Evolutionary conservation across 2,113 vertebrate species (phyloP).

Genomic region (Syngnathus floridae): DNA sequence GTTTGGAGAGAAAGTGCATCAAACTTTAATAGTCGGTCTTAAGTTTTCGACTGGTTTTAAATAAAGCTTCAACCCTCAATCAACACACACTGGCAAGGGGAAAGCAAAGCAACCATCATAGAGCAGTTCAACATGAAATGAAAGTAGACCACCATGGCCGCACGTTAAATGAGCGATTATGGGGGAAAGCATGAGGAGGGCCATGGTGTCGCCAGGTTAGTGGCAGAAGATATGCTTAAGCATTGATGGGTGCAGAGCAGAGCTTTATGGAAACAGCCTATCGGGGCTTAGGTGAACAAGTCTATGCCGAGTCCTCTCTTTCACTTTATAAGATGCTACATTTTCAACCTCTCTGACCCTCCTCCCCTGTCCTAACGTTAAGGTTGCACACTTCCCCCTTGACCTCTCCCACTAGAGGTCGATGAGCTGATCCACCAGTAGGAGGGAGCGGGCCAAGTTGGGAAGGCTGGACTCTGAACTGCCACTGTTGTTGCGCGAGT

Average conservation of each 20-base stretch:
- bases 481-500: slow-evolving; percentile 99
- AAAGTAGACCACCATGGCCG: slow-evolving; percentile 21
- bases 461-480: slow-evolving; percentile 99
- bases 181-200: slow-evolving; percentile 42
- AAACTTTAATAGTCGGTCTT: slow-evolving; percentile 9
- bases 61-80: slow-evolving; percentile 32
- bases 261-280: slow-evolving; percentile 51
- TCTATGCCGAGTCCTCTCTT: slow-evolving; percentile 29
- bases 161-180: slow-evolving; percentile 37
- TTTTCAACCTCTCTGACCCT: slow-evolving; percentile 45
- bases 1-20: slow-evolving; percentile 18
- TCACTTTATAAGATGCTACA: slow-evolving; percentile 56
- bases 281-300: slow-evolving; percentile 47
- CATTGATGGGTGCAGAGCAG: slow-evolving; percentile 41
- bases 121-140: slow-evolving; percentile 26
- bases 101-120: slow-evolving; percentile 30
- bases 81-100: slow-evolving; percentile 20
- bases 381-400: slow-evolving; percentile 62
- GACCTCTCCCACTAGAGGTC: slow-evolving; percentile 85
- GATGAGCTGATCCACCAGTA: slow-evolving; percentile 99
- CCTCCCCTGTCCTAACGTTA: slow-evolving; percentile 33
- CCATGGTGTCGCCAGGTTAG: slow-evolving; percentile 34
- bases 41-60: slow-evolving; percentile 21
- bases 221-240: slow-evolving; percentile 50
- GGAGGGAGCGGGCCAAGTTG: slow-evolving; percentile 97